Evolutionary conservation across 2,113 vertebrate species (phyloP), one percentile per base, ranked within the genome.

Genomic region (Murina feae): DNA sequence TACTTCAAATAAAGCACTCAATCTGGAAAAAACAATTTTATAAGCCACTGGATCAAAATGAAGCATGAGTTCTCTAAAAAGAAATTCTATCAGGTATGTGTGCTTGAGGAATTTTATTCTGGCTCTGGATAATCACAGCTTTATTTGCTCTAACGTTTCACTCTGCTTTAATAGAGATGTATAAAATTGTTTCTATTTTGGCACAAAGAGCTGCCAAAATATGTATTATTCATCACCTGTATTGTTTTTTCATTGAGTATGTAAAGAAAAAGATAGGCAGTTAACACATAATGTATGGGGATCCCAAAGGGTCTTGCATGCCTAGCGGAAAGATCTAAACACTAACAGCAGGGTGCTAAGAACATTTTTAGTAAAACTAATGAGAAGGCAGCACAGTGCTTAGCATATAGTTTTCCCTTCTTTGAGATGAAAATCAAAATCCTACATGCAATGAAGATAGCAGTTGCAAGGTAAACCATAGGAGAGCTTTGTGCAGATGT

Each of bases 1-100:
- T 96, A 99, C 99, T 98, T 99, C 99, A 98, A 99, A 99, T 81
- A 99, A 42, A 25, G 99, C 99, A 74, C 98, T 98, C 75, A 99
- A 91, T 95, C 99, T 99, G 96, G 21, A 92, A 95, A 95, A 85
- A 94, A 92, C 30, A 96, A 92, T 71, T 96, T 84, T 82, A n/a
- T 5, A 87, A 78, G 89, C 94, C 68, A 96, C 4, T 81, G 58
- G 55, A 78, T 55, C n/a, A 49, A 49, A 95, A 39, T 21, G 18
- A 96, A 86, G 82, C 23, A 35, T 37, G 39, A 90, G 65, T 90
- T 90, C 63, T 81, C 53, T 90, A 21, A 94, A 81, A 12, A 90
- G 58, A 74, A 65, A 69, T 28, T 92, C 68, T 44, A 84, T 20
- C 47, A 60, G 42, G 60, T 30, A 90, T 82, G 28, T n/a, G n/a